Evolutionary conservation across 2,888 invertebrate genomes (phyloP).

Genomic region (Parascotia fuliginaria): DNA sequence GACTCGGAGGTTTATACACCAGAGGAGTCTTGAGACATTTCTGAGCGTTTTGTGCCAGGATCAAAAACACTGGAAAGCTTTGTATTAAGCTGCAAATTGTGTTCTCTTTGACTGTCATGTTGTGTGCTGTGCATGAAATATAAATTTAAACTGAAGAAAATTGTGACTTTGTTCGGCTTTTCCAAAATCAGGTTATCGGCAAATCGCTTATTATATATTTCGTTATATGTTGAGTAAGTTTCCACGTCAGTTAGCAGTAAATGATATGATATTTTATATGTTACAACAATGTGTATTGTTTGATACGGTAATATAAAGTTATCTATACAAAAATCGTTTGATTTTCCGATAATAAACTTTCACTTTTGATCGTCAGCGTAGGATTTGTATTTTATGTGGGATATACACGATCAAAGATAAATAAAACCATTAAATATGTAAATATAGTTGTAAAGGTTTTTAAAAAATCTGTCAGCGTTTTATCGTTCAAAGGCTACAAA

Average conservation of each 20-base stretch:
- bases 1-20: slow-evolving; percentile 70
- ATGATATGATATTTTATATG: background rate
- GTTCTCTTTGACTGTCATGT: slow-evolving; percentile 69
- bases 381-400: background rate
- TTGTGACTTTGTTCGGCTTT: slow-evolving; percentile 8
- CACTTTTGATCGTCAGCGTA: background rate
- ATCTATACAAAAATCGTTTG: background rate
- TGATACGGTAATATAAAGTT: background rate
- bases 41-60: slow-evolving; percentile 71
- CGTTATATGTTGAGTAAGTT: slow-evolving; percentile 29
- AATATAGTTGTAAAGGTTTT: too few relatives aligned
- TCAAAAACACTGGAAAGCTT: slow-evolving; percentile 72
- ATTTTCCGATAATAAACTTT: background rate
- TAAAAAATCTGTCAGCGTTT: too few relatives aligned
- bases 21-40: slow-evolving; percentile 72
- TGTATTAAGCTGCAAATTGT: slow-evolving; percentile 73
- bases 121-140: slow-evolving; percentile 3
- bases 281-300: background rate
- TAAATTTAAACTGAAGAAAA: slow-evolving; percentile 31
- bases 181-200: slow-evolving; percentile 47
- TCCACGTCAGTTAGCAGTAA: slow-evolving; percentile 13
- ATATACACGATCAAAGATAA: too few relatives aligned
- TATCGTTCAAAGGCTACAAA: too few relatives aligned
- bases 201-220: slow-evolving; percentile 42
- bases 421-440: too few relatives aligned